phyloP scores from a whole-genome alignment of 2,888 invertebrate genomes.

The Anaspis maculata region DNA sequence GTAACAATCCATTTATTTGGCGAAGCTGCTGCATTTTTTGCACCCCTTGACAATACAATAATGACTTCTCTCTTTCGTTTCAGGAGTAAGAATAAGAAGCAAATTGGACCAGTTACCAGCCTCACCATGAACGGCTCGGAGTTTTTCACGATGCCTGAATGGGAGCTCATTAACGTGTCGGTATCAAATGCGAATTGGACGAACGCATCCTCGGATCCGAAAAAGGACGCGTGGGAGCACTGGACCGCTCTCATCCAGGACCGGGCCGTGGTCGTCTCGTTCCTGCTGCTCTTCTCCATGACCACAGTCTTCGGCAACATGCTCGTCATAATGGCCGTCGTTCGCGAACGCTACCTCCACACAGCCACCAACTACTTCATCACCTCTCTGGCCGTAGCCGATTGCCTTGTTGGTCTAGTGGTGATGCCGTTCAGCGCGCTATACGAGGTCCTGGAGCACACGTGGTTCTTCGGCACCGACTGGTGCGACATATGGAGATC shows the following conservation, averaged over 20 bases:
- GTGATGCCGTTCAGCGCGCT: constrained; percentile 97
- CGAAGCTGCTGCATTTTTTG: no score
- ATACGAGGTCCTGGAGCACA: constrained; percentile 80
- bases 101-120: no score
- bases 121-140: constrained; percentile 29
- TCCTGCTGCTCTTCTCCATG: constrained; percentile 79
- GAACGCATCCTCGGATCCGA: constrained; percentile 32
- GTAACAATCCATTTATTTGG: no score
- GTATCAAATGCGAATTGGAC: constrained; percentile 24
- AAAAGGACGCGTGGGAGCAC: constrained; percentile 39
- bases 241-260: constrained; percentile 55
- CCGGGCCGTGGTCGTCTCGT: constrained; percentile 66
- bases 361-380: constrained; percentile 98
- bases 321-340: constrained; percentile 88
- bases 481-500: constrained; percentile 99
- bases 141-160: constrained; percentile 10
- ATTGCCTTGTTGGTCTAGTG: constrained; percentile 89
- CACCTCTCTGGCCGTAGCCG: constrained; percentile 92
- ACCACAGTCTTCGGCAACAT: constrained; percentile 93
- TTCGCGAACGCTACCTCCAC: constrained; percentile 86
- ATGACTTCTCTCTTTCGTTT: no score
- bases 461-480: constrained; percentile 90
- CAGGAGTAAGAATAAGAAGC: no score
- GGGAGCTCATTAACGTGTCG: constrained; percentile 19
- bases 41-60: no score